A percentile compares a stretch with the other conserved stretches of the same genome.
Conservation (phyloP, 1,140 invertebrate genomes). For the Proctacanthus coquilletti region DNA sequence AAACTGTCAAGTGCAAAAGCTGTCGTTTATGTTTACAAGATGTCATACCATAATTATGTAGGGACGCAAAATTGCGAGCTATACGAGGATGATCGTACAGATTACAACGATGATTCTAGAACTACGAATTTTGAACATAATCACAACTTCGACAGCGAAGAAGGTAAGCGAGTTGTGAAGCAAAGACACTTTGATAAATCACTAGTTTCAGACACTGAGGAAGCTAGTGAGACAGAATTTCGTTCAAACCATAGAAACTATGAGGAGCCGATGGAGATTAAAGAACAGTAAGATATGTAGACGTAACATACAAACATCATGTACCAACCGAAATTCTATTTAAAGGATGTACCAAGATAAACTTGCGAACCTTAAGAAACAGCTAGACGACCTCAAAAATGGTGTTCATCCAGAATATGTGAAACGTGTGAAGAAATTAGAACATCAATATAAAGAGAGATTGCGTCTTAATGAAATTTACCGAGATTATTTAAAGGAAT, state of each 20-base stretch:
- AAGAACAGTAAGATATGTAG: conserved; percentile 73
- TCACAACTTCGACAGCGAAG: conserved; percentile 9
- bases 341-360: conserved; percentile 87
- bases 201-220: conserved; percentile 58
- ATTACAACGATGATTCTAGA: conserved; percentile 9
- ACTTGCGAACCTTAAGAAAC: conserved; percentile 73
- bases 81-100: conserved; percentile 6
- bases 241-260: conserved; percentile 41
- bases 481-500: conserved; percentile 65
- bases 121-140: conserved; percentile 9
- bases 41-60: not conserved
- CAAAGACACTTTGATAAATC: not conserved
- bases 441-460: conserved; percentile 64
- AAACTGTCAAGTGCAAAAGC: no score
- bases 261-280: conserved; percentile 70
- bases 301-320: conserved; percentile 4
- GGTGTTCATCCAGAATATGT: conserved; percentile 76
- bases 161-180: conserved; percentile 6
- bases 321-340: conserved; percentile 1
- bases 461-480: conserved; percentile 69
- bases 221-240: conserved; percentile 79
- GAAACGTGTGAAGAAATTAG: conserved; percentile 63
- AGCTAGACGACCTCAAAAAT: conserved; percentile 74
- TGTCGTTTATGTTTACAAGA: not conserved
- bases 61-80: not conserved